Conservation (phyloP, 1,140 invertebrate species). For the Cotesia typhae region DNA sequence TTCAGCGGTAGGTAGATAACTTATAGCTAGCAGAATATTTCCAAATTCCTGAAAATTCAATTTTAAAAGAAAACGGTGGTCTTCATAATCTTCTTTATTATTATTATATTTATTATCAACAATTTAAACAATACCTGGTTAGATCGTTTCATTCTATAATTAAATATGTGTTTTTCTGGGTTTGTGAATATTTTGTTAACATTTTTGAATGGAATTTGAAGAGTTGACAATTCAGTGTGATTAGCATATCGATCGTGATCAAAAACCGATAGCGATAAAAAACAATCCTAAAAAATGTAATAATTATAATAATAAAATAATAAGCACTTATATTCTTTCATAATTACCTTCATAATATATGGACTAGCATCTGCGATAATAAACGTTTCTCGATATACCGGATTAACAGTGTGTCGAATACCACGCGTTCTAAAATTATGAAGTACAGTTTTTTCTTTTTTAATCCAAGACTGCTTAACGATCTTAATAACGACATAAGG, state of each 20-base stretch:
- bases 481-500: conserved; percentile 61
- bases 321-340: not conserved
- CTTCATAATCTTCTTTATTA: not conserved
- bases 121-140: conserved; percentile 49
- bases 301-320: conserved; percentile 33
- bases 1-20: conserved; percentile 70
- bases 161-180: conserved; percentile 59
- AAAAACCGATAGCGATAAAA: conserved; percentile 53
- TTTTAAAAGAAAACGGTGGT: conserved; percentile 7
- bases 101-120: not conserved
- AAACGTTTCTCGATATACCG: conserved; percentile 62
- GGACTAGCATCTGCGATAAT: conserved; percentile 55
- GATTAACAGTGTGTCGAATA: conserved; percentile 59
- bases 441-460: conserved; percentile 57
- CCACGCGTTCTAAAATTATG: conserved; percentile 61
- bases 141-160: conserved; percentile 60
- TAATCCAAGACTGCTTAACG: conserved; percentile 60
- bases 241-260: conserved; percentile 63
- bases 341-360: conserved; percentile 59
- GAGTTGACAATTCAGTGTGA: conserved; percentile 60
- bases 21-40: conserved; percentile 67
- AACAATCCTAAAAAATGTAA: conserved; percentile 56
- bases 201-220: conserved; percentile 58
- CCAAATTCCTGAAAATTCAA: conserved; percentile 59
- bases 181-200: conserved; percentile 53